phyloP scores from a whole-genome alignment of 2,888 invertebrate genomes.

The Norana najaformis region DNA sequence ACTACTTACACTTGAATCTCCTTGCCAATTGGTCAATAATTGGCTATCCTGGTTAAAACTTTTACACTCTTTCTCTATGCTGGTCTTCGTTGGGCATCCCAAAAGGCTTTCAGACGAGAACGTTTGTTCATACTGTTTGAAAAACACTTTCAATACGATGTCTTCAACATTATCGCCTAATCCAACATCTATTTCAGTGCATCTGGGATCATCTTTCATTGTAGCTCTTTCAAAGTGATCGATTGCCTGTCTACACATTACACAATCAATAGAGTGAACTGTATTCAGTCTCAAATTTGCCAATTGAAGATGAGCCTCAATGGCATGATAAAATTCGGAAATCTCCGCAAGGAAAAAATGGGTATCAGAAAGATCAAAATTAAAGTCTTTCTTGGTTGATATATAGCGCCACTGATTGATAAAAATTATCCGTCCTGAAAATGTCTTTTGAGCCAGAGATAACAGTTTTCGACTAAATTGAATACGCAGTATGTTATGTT shows the following conservation, averaged over 20 bases:
- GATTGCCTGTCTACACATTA: background rate
- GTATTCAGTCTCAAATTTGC: background rate
- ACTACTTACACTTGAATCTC: background rate
- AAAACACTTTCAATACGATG: background rate
- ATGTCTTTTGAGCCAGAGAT: background rate
- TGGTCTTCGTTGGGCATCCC: background rate
- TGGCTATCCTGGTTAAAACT: background rate
- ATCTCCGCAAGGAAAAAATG: background rate
- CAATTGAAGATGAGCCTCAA: slow-evolving; percentile 5
- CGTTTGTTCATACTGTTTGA: background rate
- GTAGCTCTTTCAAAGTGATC: background rate
- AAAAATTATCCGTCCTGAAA: background rate
- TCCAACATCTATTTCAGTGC: background rate
- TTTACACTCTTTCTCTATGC: background rate
- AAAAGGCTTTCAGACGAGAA: background rate
- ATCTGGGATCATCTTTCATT: background rate
- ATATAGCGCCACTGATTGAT: background rate
- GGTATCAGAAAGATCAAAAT: background rate
- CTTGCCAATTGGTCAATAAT: background rate
- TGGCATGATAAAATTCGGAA: background rate
- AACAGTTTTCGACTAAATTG: background rate
- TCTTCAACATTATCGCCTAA: background rate
- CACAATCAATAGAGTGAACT: background rate
- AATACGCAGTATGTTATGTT: background rate
- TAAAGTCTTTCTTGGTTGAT: background rate